Conservation (phyloP, 2,113 vertebrate species). For the Grammomys dolichurus region DNA sequence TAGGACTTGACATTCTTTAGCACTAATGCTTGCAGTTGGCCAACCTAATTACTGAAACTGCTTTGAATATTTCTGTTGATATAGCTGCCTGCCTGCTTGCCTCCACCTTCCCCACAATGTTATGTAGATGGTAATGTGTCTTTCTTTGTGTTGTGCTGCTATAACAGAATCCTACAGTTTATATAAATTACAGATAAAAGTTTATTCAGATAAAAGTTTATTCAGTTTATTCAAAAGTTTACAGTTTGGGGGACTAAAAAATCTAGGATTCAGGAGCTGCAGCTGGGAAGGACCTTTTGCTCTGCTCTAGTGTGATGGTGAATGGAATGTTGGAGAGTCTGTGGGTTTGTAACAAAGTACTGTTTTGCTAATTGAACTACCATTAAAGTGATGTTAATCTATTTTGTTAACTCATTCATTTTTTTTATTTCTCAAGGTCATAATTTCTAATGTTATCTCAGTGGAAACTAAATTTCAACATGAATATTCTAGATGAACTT, state of each 20-base stretch:
- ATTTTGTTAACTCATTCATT: not conserved
- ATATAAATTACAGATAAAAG: not conserved
- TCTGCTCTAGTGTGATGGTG: not conserved
- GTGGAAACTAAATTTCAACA: not conserved
- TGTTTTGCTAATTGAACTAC: not conserved
- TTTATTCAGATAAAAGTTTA: not conserved
- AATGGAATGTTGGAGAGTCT: not conserved
- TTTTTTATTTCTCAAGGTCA: not conserved
- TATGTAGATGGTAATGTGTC: not conserved
- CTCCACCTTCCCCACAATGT: not conserved
- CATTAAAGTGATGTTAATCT: not conserved
- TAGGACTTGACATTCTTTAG: not conserved
- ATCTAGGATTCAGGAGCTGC: not conserved
- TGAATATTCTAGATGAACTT: not conserved
- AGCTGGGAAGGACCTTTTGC: not conserved
- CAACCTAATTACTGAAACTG: not conserved
- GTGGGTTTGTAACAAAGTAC: not conserved
- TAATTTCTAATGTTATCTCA: not conserved
- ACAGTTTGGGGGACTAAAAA: not conserved
- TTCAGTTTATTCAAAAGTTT: not conserved
- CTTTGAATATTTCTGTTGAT: not conserved
- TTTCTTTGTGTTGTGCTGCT: not conserved
- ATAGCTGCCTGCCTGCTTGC: not conserved
- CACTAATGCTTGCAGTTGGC: not conserved
- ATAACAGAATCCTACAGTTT: not conserved